phyloP scores from a whole-genome alignment of 2,888 invertebrate species.

The Andrena bicolor region DNA sequence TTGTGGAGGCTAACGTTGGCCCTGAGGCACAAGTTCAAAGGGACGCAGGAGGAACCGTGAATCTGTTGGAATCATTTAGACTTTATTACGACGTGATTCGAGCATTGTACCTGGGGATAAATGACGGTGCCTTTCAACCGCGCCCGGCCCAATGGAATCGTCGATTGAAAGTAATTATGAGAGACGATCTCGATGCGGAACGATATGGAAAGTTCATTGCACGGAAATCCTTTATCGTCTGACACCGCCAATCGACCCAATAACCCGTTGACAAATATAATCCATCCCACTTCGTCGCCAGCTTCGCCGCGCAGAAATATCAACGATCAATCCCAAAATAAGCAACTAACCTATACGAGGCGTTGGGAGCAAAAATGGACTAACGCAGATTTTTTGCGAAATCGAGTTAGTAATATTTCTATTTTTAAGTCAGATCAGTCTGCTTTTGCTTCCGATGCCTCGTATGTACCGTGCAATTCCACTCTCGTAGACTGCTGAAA shows the following conservation, averaged over 20 bases:
- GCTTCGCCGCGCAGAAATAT: too few species aligned
- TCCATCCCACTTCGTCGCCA: background rate
- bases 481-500: too few species aligned
- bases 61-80: conserved; percentile 64
- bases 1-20: conserved; percentile 1
- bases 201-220: conserved; percentile 69
- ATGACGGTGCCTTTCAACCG: conserved; percentile 66
- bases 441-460: too few species aligned
- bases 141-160: conserved; percentile 58
- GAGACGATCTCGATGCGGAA: conserved; percentile 61
- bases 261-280: conserved; percentile 36
- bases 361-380: too few species aligned
- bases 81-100: conserved; percentile 65
- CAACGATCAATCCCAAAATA: too few species aligned
- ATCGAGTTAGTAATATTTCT: too few species aligned
- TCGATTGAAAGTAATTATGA: conserved; percentile 70
- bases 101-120: conserved; percentile 64
- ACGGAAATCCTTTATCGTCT: conserved; percentile 53
- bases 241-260: conserved; percentile 38
- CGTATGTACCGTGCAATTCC: too few species aligned
- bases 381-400: too few species aligned
- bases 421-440: too few species aligned
- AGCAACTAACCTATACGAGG: too few species aligned
- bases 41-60: conserved; percentile 54
- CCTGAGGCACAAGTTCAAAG: conserved; percentile 29